These are phyloP conservation scores for Lasioglossum malachurum DNA, from an alignment of 2,888 invertebrate genomes.

Conservation along the genomic window DNA sequence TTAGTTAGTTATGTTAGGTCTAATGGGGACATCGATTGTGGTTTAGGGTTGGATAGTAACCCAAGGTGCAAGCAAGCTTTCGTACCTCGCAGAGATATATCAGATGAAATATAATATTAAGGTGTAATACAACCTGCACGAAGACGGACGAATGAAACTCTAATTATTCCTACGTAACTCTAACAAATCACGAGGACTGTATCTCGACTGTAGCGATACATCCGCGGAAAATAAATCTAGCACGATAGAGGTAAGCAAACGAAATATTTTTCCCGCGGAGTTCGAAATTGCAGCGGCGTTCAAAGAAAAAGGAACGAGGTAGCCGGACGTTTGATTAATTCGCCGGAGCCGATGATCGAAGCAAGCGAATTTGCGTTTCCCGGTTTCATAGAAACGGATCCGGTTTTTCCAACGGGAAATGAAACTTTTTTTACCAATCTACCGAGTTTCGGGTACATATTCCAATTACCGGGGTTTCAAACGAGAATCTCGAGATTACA, in stretches of 20 bases:
- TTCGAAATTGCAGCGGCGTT: neutral
- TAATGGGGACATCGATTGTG: slow-evolving; percentile 6
- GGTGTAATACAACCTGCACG: neutral
- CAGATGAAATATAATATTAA: neutral
- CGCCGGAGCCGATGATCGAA: neutral
- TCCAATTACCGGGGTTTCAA: neutral
- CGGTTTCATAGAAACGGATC: neutral
- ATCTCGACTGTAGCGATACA: neutral
- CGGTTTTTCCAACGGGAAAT: neutral
- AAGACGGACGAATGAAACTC: neutral
- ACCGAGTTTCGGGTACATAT: neutral
- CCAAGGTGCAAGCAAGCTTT: neutral
- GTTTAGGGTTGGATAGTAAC: slow-evolving; percentile 5
- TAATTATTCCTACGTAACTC: neutral
- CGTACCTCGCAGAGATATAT: neutral
- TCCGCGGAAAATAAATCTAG: neutral
- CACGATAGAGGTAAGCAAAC: neutral
- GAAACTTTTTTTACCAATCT: neutral
- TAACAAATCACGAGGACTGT: neutral
- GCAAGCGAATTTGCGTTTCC: slow-evolving; percentile 13
- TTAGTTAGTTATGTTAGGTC: neutral
- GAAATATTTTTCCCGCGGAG: neutral
- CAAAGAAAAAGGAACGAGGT: neutral
- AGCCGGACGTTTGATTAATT: neutral
- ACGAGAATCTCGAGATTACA: neutral